These are phyloP conservation scores for Coenonympha glycerion DNA, from an alignment of 2,888 invertebrate species.

Conservation along the genomic window DNA sequence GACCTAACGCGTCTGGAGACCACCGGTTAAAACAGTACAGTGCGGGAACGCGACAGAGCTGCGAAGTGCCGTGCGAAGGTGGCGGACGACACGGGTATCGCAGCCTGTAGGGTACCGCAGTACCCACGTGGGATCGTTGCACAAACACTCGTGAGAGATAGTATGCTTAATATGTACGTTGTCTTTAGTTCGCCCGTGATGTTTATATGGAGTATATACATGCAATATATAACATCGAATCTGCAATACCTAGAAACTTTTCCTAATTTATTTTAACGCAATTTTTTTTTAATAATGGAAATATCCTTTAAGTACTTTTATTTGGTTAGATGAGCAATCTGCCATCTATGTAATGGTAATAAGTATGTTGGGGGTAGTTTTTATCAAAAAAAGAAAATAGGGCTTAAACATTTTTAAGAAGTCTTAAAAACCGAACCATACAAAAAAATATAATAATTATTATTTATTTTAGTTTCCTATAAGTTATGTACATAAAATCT, in stretches of 20 bases:
- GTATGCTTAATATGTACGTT: slow-evolving; percentile 24
- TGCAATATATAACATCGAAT: slow-evolving; percentile 29
- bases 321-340: not conserved
- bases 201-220: slow-evolving; percentile 17
- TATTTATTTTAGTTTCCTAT: too few relatives aligned
- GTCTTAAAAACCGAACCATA: too few relatives aligned
- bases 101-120: not conserved
- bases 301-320: not conserved
- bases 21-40: too few relatives aligned
- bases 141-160: slow-evolving; percentile 23
- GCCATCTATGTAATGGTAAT: slow-evolving; percentile 6
- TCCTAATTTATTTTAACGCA: slow-evolving; percentile 2
- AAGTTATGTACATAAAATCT: too few relatives aligned
- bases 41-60: slow-evolving; percentile 9
- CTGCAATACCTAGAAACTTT: slow-evolving; percentile 18
- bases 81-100: slow-evolving; percentile 8
- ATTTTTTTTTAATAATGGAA: not conserved
- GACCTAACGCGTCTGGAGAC: too few relatives aligned
- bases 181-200: slow-evolving; percentile 17
- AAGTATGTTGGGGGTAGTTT: slow-evolving; percentile 4
- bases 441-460: too few relatives aligned
- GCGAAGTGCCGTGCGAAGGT: slow-evolving; percentile 9
- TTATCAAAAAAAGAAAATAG: not conserved
- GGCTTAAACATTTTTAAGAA: too few relatives aligned
- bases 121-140: slow-evolving; percentile 17